Evolutionary conservation across 2,113 vertebrate species (phyloP).

Genomic region (Paratilapia polleni): DNA sequence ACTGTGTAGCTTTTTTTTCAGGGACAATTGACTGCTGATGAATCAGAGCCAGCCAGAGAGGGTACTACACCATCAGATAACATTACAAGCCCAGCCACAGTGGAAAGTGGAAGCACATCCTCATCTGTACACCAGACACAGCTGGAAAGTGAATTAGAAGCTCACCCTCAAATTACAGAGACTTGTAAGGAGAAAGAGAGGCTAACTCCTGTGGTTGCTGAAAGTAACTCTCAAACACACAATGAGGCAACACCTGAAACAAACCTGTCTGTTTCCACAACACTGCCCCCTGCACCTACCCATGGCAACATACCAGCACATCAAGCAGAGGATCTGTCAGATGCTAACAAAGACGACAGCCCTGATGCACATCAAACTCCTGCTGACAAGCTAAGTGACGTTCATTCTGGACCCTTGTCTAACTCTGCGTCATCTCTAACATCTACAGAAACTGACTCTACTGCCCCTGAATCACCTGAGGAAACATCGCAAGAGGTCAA

Average conservation of each 20-base stretch:
- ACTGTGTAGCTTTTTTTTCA: background rate
- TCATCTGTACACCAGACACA: background rate
- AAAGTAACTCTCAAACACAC: background rate
- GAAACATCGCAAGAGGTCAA: background rate
- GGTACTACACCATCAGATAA: background rate
- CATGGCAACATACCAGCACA: background rate
- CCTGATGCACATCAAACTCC: accelerated
- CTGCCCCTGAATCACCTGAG: background rate
- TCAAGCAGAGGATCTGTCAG: background rate
- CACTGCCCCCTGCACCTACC: background rate
- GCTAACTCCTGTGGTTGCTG: background rate
- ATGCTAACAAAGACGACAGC: accelerated
- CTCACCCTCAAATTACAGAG: background rate
- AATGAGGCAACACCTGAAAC: background rate
- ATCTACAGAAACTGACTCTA: background rate
- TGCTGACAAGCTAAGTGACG: accelerated
- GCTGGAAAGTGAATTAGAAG: background rate
- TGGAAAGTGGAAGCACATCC: background rate
- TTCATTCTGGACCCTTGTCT: accelerated
- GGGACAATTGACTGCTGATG: background rate
- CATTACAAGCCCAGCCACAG: accelerated
- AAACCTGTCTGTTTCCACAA: background rate
- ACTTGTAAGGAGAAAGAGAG: background rate
- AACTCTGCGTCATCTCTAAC: background rate
- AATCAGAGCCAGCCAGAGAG: background rate